Base-by-base conservation (phyloP, 2,888 invertebrate genomes). In the Apotomis capreana region DNA sequence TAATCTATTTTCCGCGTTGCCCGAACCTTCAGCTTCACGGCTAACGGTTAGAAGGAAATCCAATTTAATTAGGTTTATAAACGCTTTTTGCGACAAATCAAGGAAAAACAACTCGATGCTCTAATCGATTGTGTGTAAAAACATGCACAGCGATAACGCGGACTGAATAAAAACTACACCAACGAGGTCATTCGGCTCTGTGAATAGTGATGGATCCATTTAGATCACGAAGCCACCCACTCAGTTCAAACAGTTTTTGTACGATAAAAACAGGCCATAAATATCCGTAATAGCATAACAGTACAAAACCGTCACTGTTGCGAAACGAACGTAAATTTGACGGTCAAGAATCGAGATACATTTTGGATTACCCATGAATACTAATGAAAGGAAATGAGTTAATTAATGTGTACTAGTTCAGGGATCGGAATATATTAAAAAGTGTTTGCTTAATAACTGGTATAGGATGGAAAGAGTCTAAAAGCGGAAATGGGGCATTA, bases 181-280 rank as follows among this genome's bases (percentile, higher is more conserved):
- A 84, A 80, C 80, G 83, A 84, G 86, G 84, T 83, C 84, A 82
- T 68, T 76, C 77, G 75, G 81, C 79, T 77, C 78, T 75, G 77
- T 75, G 77, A 78, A 73, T 81, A 77, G 74, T 78, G 77, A 82
- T 80, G 80, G 55, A 69, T 60, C 37, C 36, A 71, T 71, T 65
- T 60, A 70, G 63, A 70, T 63, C 64, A 64, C 44, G 58, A 70
- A 58, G 65, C 75, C 74, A 74, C 78, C 79, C 76, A 78, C 70
- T 61, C 61, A 60, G 72, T 62, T 67, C 58, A 68, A 64, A 70
- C 60, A 59, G 73, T 78, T 79, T 80, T 80, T 75, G 74, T 74
- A 75, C 59, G 74, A 79, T 79, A 81, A 80, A 76, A 83, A 80
- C 78, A 75, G 81, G 74, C 80, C 81, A 77, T 82, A 81, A 82